Evolutionary conservation across 2,113 vertebrate species (phyloP), one percentile per base, ranked within the genome.

Genomic region (Syngnathus scovelli): DNA sequence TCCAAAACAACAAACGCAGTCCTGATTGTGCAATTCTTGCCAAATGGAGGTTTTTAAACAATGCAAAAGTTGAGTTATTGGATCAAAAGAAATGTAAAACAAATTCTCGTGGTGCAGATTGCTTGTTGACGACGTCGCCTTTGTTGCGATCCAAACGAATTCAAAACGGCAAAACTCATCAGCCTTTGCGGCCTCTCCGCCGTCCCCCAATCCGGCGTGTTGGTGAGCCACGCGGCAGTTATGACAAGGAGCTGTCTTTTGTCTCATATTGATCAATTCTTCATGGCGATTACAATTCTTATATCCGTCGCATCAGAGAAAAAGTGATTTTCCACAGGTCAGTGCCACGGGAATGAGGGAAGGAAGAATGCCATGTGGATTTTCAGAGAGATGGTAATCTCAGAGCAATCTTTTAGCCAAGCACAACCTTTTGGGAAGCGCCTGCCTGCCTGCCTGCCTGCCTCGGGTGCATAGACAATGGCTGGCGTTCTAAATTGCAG

Each of bases 221-320:
- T 77, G 64, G 78, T 80, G 79, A 67, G 72, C 59, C 69, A 49
- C 72, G 69, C 1, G 51, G 56, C 77, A 69, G 70, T 81, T 76
- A 74, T 74, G 83, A 81, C 78, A 81, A 74, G 27, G 66, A 70
- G 74, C 70, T 83, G 79, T 81, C 85, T 81, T 84, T 60, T 67
- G 75, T 74, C 67, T 75, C 72, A 81, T 72, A 80, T 78, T 78
- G 75, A 82, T 76, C 66, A 59, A 79, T 86, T 82, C 64, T 58
- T 89, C 79, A 80, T 71, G 43, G 76, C 71, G 62, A 86, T 87
- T 83, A 82, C 37, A 76, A 68, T 82, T 71, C 67, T 33, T 27
- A 59, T 63, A 44, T 73, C 70, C 70, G 60, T 39, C 7, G 52
- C 64, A 75, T 74, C 61, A n/a, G 46, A 52, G 61, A 63, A 48